Evolutionary conservation across 1,140 invertebrate species (phyloP), one percentile per base, ranked within the genome.

Genomic region (Watersipora subatra): DNA sequence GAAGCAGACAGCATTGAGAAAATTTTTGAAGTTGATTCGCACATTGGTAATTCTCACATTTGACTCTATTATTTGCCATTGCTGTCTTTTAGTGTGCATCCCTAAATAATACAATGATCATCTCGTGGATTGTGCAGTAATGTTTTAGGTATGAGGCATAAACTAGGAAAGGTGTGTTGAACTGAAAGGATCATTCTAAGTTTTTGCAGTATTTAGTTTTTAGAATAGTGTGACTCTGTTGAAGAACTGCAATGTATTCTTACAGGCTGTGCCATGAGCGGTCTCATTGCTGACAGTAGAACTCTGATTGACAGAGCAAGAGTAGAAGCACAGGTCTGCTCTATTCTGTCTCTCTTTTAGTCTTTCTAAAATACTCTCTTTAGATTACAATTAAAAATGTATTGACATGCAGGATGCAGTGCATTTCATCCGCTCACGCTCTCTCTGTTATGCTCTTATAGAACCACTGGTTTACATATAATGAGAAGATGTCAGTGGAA

Each of bases 381-480:
- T n/a, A n/a, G n/a, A n/a, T n/a, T n/a, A n/a, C n/a, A n/a, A n/a
- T n/a, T n/a, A n/a, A n/a, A n/a, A n/a, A n/a, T n/a, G n/a, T n/a
- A n/a, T n/a, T n/a, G n/a, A n/a, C n/a, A n/a, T n/a, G n/a, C n/a
- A n/a, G n/a, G n/a, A n/a, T n/a, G n/a, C n/a, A n/a, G n/a, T n/a
- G n/a, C n/a, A n/a, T n/a, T n/a, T n/a, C n/a, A n/a, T n/a, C n/a
- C n/a, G n/a, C n/a, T n/a, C n/a, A n/a, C n/a, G n/a, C n/a, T n/a
- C n/a, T n/a, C n/a, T n/a, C n/a, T n/a, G n/a, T n/a, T n/a, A n/a
- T n/a, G n/a, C n/a, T 56, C 1, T 69, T 72, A 57, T 88, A 94
- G 78, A 95, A 96, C 78, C 93, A 98, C 80, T 97, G 93, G 93
- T 98, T 97, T 78, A 87, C 92, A 30, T 97, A 96, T 82, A 90